Evolutionary conservation across 2,888 invertebrate genomes (phyloP), one percentile per base, ranked within the genome.

Genomic region (Caenorhabditis drosophilae): DNA sequence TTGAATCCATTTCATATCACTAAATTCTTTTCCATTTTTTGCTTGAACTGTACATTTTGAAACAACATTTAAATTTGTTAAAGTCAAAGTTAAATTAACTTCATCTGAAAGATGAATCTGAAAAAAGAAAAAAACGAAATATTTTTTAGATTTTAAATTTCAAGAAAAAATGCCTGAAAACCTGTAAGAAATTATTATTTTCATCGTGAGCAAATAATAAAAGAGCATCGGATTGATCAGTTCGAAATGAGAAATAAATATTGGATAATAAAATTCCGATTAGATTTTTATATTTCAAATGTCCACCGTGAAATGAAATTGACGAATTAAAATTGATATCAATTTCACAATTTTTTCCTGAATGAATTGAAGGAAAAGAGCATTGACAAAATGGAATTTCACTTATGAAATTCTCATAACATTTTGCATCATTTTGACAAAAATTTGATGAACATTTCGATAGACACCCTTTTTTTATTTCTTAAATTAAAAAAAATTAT

Each of bases 1-100:
- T 52, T 80, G 79, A 25, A 78, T 66, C 80, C 80, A 80, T 53
- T 72, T 53, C 79, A 80, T 80, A 58, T 80, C 71, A 38, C 70
- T 69, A 59, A 74, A 80, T 47, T 79, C 80, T 11, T 67, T 69
- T 25, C 73, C 70, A 3, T 58, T 54, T 35, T 54, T 50, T 6
- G 80, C 73, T 26, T 61, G 53, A 2, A 80, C 64, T 1, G 71
- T 66, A 31, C 80, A 80, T 35, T 59, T 53, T 23, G 51, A 61
- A 9, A 72, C 72, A 20, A 70, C 55, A 25, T 71, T 64, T 12
- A 59, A 44, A 35, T 79, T 79, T 58, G 75, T 79, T 20, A 80
- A 44, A 2, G 76, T 75, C 20, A 80, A 68, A 7, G 76, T 73
- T 22, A 80, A 60, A 12, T 70, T 61, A 18, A 71, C 73, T 52